Base-by-base conservation (phyloP, 1,140 invertebrate species). In the Drosophila persimilis region DNA sequence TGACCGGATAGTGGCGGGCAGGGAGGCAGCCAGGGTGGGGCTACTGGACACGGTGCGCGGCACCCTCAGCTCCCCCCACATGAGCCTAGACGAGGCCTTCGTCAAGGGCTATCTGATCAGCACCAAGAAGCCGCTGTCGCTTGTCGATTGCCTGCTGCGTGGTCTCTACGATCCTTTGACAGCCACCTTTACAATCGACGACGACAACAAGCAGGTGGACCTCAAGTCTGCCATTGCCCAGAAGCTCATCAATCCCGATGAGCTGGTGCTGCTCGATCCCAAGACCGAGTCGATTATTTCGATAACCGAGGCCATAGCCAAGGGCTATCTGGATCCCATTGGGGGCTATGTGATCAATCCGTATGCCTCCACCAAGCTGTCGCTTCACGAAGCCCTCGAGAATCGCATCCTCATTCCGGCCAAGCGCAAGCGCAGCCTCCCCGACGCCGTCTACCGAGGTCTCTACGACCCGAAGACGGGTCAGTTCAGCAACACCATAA, bases 141-240 rank as follows among this genome's bases (percentile, higher is more conserved):
- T 99, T 39, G 95, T 97, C 91, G 96, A 98, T 93, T 96, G 96
- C 50, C 92, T 98, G 48, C 95, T 96, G 43, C 95, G 96, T 92
- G 95, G 96, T 59, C 93, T 96, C 57, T 97, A 97, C 90, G 95
- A 98, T 90, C 92, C 94, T 0, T 93, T 94, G 50, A 95, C 95
- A 53, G 96, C 96, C 4, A 94, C 95, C 48, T 95, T 96, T 58
- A 94, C 94, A 29, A 95, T 95, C 46, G 95, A 97, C 73, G 94
- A 94, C 45, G 95, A 97, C 73, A 94, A 94, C 24, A 93, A 94
- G 48, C 93, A 92, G 47, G 93, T 96, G 69, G 97, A 96, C 20
- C 90, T 99, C 4, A 95, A 96, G 56, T 95, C 97, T 73, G 97
- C 97, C 7, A 95, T 98, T 48, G 93, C 94, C 52, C 95, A 95